Evolutionary conservation across 2,113 vertebrate species (phyloP), one percentile per base, ranked within the genome.

Genomic region (Herpetotheres cachinnans): DNA sequence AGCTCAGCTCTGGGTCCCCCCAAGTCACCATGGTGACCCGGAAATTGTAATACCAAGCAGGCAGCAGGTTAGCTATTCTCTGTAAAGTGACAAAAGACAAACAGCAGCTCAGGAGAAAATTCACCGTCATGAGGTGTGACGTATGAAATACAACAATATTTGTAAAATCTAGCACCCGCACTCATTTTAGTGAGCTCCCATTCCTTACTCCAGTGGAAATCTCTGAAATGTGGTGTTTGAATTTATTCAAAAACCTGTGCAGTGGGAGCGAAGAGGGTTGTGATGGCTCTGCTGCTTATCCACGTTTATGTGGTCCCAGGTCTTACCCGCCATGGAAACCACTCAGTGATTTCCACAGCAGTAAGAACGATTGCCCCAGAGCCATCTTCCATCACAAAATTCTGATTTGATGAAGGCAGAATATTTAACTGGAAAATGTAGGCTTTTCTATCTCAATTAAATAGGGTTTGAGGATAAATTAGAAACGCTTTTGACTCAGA

Each of bases 21-120:
- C 99, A 99, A 0, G 99, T 99, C 74, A 99, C 99, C 99, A 99
- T 99, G 95, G 99, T 99, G 87, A 99, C 99, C 5, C 99, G 97
- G 49, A 99, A 99, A 96, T 99, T 99, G 90, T 99, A 99, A 86
- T 99, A 99, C 99, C 99, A 99, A 2, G 99, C 99, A 2, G 99
- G 99, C 86, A 99, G 95, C 78, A 99, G 98, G 95, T 99, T 99
- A 10, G 98, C 98, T 91, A 99, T 98, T 95, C 98, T 98, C 99
- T 99, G 96, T 16, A 84, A 65, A 80, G 87, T 5, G 55, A 71
- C 47, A 95, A 56, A 89, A 85, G 84, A 63, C 20, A 87, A 92
- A 63, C 8, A 88, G 65, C 34, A 50, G 26, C 42, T 96, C 56
- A 76, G 83, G 10, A 87, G 44, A 65, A 65, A 62, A 26, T 15